These are phyloP conservation scores for Falco rusticolus DNA, from an alignment of 2,797 vertebrate genomes.

Conservation along the genomic window DNA sequence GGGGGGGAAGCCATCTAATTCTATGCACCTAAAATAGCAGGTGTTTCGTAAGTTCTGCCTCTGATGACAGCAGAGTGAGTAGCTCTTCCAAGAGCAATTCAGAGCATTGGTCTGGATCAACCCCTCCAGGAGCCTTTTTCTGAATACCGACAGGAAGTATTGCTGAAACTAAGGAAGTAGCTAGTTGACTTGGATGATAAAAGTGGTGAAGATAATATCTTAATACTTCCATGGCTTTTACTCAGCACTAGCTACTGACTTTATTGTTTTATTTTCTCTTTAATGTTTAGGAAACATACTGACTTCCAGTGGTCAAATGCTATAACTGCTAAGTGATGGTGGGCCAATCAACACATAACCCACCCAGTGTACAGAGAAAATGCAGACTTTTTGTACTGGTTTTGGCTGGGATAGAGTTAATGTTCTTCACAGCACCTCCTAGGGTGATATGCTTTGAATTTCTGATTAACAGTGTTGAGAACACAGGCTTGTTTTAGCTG, in stretches of 20 bases:
- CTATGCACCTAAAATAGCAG: neutral
- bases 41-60: neutral
- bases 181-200: neutral
- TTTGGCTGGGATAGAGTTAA: neutral
- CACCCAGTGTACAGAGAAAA: neutral
- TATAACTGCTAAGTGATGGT: neutral
- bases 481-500: neutral
- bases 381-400: neutral
- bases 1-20: neutral
- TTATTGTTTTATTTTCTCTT: neutral
- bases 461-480: neutral
- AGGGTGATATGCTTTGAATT: neutral
- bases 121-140: neutral
- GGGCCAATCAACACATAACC: neutral
- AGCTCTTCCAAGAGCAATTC: neutral
- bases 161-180: neutral
- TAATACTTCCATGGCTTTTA: neutral
- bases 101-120: neutral
- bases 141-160: neutral
- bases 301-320: neutral
- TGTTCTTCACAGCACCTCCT: neutral
- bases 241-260: neutral
- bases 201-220: neutral
- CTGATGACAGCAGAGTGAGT: neutral
- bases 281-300: neutral